Conservation (phyloP, 2,888 invertebrate genomes). For the Holacanthella duospinosa region DNA sequence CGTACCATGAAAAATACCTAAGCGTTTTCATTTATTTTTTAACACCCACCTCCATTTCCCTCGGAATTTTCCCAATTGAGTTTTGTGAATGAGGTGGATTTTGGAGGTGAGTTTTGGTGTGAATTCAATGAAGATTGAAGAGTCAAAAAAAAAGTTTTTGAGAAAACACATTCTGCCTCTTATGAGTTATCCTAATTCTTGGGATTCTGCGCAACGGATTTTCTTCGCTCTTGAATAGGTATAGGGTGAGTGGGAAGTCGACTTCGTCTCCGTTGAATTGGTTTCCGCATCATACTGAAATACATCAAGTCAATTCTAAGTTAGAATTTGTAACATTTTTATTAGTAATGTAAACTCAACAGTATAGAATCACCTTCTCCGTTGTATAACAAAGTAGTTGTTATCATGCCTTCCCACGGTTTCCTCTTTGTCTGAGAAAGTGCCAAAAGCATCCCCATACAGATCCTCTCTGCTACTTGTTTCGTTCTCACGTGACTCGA, state of each 20-base stretch:
- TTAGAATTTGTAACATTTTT: not conserved
- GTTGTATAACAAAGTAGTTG: conserved; percentile 28
- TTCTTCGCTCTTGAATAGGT: too few relatives aligned
- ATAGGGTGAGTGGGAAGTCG: conserved; percentile 26
- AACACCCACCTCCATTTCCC: too few relatives aligned
- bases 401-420: conserved; percentile 24
- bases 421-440: conserved; percentile 34
- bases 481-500: conserved; percentile 34
- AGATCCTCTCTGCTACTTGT: conserved; percentile 39
- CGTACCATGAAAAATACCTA: too few relatives aligned
- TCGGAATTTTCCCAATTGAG: too few relatives aligned
- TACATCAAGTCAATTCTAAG: not conserved
- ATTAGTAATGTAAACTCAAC: conserved; percentile 3
- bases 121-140: too few relatives aligned
- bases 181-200: too few relatives aligned
- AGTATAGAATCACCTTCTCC: conserved; percentile 28
- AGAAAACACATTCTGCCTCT: too few relatives aligned
- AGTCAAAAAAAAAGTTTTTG: too few relatives aligned
- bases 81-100: too few relatives aligned
- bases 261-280: conserved; percentile 29
- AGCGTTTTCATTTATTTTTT: too few relatives aligned
- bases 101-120: too few relatives aligned
- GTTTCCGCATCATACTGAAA: conserved; percentile 31
- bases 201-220: too few relatives aligned
- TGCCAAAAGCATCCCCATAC: conserved; percentile 31